phyloP scores from a whole-genome alignment of 2,797 vertebrate genomes.

The Holocentrus rufus region DNA sequence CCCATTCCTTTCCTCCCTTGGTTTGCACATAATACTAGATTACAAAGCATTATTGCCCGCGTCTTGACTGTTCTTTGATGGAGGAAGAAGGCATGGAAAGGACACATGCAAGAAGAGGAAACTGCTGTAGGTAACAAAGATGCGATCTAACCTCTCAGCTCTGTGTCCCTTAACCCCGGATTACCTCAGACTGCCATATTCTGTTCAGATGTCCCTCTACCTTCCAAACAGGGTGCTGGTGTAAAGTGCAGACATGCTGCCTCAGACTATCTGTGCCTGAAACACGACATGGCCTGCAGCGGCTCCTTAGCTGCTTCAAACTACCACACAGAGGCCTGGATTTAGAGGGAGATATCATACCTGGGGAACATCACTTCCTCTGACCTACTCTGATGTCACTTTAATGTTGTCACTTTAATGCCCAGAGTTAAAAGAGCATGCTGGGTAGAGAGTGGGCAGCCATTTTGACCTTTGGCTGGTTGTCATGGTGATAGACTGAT shows the following conservation, averaged over 20 bases:
- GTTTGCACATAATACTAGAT: constrained; percentile 65
- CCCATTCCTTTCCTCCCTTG: constrained; percentile 30
- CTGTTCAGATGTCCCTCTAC: constrained; percentile 55
- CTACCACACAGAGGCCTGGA: constrained; percentile 66
- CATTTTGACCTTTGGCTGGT: constrained; percentile 27
- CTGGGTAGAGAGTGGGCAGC: constrained; percentile 34
- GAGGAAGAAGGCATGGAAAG: constrained; percentile 24
- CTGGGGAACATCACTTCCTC: constrained; percentile 48
- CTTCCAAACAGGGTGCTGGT: constrained; percentile 59
- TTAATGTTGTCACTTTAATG: constrained; percentile 55
- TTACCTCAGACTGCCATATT: constrained; percentile 76
- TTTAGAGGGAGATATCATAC: constrained; percentile 48
- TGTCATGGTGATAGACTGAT: constrained; percentile 37
- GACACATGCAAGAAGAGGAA: constrained; percentile 21
- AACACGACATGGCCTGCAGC: constrained; percentile 73
- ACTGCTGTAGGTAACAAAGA: constrained; percentile 28
- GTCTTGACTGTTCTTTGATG: constrained; percentile 57
- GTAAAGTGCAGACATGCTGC: constrained; percentile 67
- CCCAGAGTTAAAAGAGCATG: constrained; percentile 25
- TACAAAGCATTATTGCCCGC: constrained; percentile 62
- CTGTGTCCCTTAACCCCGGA: constrained; percentile 48
- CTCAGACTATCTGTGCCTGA: constrained; percentile 79
- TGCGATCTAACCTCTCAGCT: constrained; percentile 41
- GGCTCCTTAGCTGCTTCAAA: constrained; percentile 54
- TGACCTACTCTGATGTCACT: constrained; percentile 68